phyloP scores from a whole-genome alignment of 2,113 vertebrate species.

The Oncorhynchus clarkii region DNA sequence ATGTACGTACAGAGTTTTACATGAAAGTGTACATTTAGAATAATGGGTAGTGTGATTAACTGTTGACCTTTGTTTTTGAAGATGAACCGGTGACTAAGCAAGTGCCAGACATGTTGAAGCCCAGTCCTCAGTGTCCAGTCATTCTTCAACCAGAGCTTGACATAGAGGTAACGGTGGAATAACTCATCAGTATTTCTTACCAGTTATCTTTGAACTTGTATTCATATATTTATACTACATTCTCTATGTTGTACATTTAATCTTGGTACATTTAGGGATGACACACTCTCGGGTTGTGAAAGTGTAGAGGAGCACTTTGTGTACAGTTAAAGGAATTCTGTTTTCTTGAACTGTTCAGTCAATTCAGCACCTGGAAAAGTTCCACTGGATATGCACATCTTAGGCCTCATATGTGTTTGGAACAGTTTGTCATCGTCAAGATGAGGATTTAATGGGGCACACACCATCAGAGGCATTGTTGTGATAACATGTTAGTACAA shows the following conservation, averaged over 20 bases:
- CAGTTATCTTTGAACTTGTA: no score
- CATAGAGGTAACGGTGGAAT: constrained; percentile 58
- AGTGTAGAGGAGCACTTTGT: background rate
- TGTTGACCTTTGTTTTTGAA: constrained; percentile 37
- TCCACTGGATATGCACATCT: no score
- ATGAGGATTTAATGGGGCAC: no score
- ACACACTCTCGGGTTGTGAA: background rate
- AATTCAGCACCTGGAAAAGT: no score
- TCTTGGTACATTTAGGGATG: background rate
- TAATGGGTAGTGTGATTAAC: no score
- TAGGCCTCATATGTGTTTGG: no score
- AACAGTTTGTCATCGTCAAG: no score
- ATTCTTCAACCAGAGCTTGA: constrained; percentile 64
- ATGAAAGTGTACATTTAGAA: constrained; percentile 2
- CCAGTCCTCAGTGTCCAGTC: constrained; percentile 21
- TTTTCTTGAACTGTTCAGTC: no score
- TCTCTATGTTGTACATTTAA: background rate
- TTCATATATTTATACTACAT: background rate
- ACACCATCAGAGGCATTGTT: no score
- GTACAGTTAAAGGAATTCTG: no score
- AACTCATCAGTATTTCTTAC: background rate
- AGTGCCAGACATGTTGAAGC: constrained; percentile 8
- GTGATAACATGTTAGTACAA: no score
- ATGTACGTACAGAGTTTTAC: background rate
- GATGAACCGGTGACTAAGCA: constrained; percentile 34